Evolutionary conservation across 2,113 vertebrate genomes (phyloP).

Genomic region (Tursiops truncatus): DNA sequence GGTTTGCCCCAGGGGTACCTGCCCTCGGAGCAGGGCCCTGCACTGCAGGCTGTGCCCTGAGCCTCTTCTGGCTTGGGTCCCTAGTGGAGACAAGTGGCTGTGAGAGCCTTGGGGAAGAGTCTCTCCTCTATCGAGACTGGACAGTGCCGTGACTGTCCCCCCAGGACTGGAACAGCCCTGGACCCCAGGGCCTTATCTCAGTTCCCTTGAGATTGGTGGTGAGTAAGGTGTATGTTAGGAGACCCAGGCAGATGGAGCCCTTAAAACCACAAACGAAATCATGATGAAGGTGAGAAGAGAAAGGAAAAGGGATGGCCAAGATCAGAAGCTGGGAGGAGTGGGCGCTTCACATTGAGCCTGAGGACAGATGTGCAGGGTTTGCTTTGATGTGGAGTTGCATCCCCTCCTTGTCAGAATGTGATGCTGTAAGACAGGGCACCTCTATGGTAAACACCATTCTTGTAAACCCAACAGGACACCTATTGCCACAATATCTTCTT

Average conservation of each 20-base stretch:
- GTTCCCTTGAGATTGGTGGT: background rate
- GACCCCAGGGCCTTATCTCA: background rate
- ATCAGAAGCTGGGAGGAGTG: background rate
- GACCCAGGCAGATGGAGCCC: background rate
- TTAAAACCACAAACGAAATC: background rate
- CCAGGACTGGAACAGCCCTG: background rate
- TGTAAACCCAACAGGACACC: background rate
- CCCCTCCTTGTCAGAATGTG: background rate
- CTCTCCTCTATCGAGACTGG: background rate
- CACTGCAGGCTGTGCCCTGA: background rate
- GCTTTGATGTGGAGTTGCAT: background rate
- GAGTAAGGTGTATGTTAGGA: background rate
- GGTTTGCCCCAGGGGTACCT: background rate
- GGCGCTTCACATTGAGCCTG: accelerated
- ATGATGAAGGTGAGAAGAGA: background rate
- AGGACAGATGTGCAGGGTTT: background rate
- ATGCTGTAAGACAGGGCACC: background rate
- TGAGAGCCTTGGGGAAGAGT: background rate
- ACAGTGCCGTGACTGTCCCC: background rate
- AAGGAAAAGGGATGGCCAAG: background rate
- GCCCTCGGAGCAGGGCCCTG: background rate
- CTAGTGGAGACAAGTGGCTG: background rate
- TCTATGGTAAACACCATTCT: background rate
- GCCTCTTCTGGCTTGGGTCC: background rate
- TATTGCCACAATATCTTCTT: background rate